Base-by-base conservation (phyloP, 2,888 invertebrate species). In the Saturnia pavonia region DNA sequence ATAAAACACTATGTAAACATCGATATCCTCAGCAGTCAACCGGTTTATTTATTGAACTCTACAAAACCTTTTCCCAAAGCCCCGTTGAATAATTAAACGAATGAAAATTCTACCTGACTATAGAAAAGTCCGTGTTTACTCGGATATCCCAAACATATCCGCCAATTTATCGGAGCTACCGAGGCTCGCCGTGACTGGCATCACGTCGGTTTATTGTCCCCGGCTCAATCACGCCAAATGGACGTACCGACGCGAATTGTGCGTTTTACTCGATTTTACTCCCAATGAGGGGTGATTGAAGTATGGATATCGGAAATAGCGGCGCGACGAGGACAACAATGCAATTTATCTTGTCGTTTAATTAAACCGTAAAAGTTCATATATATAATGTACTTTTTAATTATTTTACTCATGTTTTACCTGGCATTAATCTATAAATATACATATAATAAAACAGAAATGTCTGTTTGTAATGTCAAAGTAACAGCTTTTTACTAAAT, bases 161-260 rank as follows among this genome's bases (percentile, higher is more conserved):
- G 79, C 77, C 82, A 81, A 84, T 85, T 83, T 81, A 80, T 80
- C 79, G 78, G 69, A 76, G 75, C 77, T 79, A 76, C 74, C 76
- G 74, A 75, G 72, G 73, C 75, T 76, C 75, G 72, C 71, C 51
- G 76, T 80, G 70, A 60, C 70, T 60, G 43, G 60, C 69, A n/a
- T n/a, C n/a, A n/a, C n/a, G 51, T 69, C 57, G 69, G 67, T 45
- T 69, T 67, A 85, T 85, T 85, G 80, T 83, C 74, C n/a, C 77
- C 74, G 78, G 82, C 85, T 88, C 89, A 89, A 90, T 90, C 91
- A 88, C 85, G 84, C 81, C 82, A 87, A 90, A 90, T 90, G 87
- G 89, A 85, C 82, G 76, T 72, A 73, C 79, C 79, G 77, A 79
- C 81, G 82, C 25, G 57, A 57, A 25, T 25, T 57, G 57, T 85